Evolutionary conservation across 1,140 invertebrate genomes (phyloP).

Genomic region (Aphis gossypii): DNA sequence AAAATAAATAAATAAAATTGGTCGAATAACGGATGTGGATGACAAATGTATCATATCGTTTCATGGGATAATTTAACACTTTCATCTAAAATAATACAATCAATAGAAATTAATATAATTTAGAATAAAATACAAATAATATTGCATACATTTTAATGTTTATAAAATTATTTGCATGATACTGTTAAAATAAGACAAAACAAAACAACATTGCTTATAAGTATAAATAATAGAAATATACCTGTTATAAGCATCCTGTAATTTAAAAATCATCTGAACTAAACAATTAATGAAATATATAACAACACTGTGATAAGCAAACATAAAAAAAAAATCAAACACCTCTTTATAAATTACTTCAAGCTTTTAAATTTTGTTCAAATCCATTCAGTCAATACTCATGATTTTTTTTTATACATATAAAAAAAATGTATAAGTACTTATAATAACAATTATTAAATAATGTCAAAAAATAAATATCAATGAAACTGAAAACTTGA

Average conservation of each 20-base stretch:
- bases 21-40: slow-evolving; percentile 20
- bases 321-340: slow-evolving; percentile 31
- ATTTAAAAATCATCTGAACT: not conserved
- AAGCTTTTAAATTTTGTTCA: slow-evolving; percentile 33
- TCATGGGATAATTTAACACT: not conserved
- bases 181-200: slow-evolving; percentile 51
- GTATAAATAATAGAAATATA: not conserved
- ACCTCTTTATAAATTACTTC: not conserved
- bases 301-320: slow-evolving; percentile 56
- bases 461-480: slow-evolving; percentile 47
- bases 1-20: slow-evolving; percentile 24
- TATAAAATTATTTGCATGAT: slow-evolving; percentile 28
- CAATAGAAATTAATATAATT: slow-evolving; percentile 37
- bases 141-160: slow-evolving; percentile 28
- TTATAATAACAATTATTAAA: slow-evolving; percentile 36
- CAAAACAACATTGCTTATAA: slow-evolving; percentile 40
- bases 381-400: slow-evolving; percentile 38
- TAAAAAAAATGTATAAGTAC: slow-evolving; percentile 16
- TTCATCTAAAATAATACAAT: slow-evolving; percentile 30
- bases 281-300: slow-evolving; percentile 43
- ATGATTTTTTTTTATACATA: not conserved
- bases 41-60: not conserved
- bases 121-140: not conserved
- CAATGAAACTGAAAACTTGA: slow-evolving; percentile 27
- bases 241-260: not conserved